Evolutionary conservation across 2,888 invertebrate genomes (phyloP).

Genomic region (Philereme vetulata): DNA sequence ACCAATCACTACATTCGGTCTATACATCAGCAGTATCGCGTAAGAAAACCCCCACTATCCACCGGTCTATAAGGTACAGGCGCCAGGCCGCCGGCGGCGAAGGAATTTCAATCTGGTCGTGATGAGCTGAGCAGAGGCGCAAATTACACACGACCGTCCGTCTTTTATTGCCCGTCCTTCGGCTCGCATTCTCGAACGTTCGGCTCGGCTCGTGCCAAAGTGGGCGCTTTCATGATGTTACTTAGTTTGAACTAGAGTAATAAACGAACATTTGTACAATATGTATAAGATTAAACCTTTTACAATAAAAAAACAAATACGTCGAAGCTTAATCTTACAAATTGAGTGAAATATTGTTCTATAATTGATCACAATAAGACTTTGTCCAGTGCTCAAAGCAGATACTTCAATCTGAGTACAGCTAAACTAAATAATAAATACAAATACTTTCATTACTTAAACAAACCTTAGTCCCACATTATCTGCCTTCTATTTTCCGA

Average conservation of each 20-base stretch:
- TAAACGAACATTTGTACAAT: too few relatives aligned
- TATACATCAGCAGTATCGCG: background rate
- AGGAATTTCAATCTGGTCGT: constrained; percentile 80
- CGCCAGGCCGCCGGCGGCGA: constrained; percentile 68
- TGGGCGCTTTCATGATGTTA: constrained; percentile 8
- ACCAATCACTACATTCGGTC: background rate
- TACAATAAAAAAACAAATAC: too few relatives aligned
- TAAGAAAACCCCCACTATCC: background rate
- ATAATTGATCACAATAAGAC: too few relatives aligned
- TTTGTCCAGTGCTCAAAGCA: too few relatives aligned
- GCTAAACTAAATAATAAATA: too few relatives aligned
- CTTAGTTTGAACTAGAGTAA: background rate
- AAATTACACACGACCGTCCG: constrained; percentile 69
- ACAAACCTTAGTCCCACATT: background rate
- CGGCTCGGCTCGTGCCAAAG: constrained; percentile 18
- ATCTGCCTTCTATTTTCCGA: background rate
- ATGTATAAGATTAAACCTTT: too few relatives aligned
- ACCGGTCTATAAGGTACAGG: constrained; percentile 40
- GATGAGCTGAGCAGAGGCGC: constrained; percentile 73
- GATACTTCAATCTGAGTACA: too few relatives aligned
- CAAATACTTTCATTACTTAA: too few relatives aligned
- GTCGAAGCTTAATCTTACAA: too few relatives aligned
- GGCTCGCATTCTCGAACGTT: constrained; percentile 41
- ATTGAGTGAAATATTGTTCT: too few relatives aligned
- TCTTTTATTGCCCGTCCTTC: constrained; percentile 53